Evolutionary conservation across 2,113 vertebrate species (phyloP).

Genomic region (Brienomyrus brachyistius): DNA sequence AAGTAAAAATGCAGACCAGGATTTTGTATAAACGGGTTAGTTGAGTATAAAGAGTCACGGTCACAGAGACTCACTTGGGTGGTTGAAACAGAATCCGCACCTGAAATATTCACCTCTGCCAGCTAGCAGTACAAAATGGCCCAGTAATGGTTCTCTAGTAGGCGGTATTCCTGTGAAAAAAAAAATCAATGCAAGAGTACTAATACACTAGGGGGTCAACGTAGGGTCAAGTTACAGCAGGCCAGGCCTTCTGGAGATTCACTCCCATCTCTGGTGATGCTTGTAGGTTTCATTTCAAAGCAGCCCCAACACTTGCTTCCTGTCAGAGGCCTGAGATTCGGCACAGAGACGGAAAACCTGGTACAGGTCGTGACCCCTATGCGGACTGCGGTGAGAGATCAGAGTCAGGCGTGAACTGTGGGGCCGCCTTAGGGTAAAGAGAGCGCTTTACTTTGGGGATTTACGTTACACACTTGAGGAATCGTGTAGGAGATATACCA

Average conservation of each 20-base stretch:
- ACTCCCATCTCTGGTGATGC: background rate
- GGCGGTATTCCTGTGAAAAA: slow-evolving; percentile 1
- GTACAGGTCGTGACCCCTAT: background rate
- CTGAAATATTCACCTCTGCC: background rate
- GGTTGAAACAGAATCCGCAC: background rate
- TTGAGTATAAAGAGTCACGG: background rate
- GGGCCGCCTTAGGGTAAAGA: background rate
- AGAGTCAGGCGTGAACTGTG: background rate
- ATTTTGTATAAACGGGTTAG: background rate
- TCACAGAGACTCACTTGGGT: background rate
- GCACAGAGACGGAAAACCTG: background rate
- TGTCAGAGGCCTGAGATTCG: background rate
- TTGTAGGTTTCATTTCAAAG: background rate
- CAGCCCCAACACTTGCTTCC: no score
- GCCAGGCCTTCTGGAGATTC: background rate
- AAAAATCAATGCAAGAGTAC: slow-evolving; percentile 15
- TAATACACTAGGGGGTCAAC: background rate
- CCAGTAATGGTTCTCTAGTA: background rate
- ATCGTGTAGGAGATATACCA: background rate
- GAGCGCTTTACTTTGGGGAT: background rate
- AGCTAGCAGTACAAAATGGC: background rate
- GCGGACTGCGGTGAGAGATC: background rate
- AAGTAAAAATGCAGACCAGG: background rate
- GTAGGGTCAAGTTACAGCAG: background rate
- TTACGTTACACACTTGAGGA: background rate